A percentile compares a stretch with the other conserved stretches of the same genome.
Conservation (phyloP, 2,797 vertebrate genomes). For the Manis javanica region DNA sequence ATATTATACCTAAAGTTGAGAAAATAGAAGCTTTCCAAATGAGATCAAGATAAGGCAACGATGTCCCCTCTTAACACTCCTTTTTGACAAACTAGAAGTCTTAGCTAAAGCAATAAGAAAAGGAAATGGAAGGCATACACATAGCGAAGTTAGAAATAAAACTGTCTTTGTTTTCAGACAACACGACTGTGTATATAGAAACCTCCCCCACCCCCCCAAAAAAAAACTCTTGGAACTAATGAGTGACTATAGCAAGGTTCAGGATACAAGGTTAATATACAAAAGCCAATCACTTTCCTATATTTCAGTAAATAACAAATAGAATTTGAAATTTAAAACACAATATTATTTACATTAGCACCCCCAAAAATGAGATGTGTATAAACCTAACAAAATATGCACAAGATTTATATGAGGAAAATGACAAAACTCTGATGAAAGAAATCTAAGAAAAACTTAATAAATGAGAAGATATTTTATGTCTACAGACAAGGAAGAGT, state of each 20-base stretch:
- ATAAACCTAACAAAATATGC: not conserved
- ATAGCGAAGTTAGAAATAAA: not conserved
- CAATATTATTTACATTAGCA: not conserved
- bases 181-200: not conserved
- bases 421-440: not conserved
- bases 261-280: not conserved
- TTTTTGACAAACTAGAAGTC: not conserved
- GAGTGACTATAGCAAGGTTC: not conserved
- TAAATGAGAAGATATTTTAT: not conserved
- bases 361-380: not conserved
- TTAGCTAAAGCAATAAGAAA: not conserved
- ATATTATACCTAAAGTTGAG: not conserved
- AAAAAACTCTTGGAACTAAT: not conserved
- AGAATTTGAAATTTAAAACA: not conserved
- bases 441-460: not conserved
- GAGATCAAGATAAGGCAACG: not conserved
- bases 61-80: not conserved
- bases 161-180: not conserved
- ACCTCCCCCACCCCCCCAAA: not conserved
- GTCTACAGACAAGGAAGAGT: not conserved
- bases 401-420: not conserved
- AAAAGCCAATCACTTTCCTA: not conserved
- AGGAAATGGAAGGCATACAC: not conserved
- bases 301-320: not conserved
- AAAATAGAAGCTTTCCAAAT: not conserved